Percentiles rank a stretch among this genome's conserved stretches.
These are phyloP conservation scores for Bathybates hornii DNA, from an alignment of 2,113 vertebrate genomes.

Conservation along the genomic window DNA sequence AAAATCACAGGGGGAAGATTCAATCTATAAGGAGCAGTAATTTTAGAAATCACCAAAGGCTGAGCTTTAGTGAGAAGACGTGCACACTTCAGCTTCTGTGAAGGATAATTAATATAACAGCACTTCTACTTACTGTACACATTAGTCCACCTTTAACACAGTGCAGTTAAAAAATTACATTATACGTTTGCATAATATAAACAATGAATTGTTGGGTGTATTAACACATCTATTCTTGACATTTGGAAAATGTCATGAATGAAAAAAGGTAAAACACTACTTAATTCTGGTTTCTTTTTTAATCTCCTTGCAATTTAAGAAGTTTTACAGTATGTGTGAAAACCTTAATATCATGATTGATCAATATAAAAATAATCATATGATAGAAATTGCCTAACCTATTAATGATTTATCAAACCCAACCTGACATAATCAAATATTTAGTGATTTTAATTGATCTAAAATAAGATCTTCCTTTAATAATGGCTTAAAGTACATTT, in stretches of 20 bases:
- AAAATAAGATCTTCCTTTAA: not conserved
- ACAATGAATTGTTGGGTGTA: not conserved
- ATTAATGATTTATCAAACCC: not conserved
- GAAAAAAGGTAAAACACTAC: not conserved
- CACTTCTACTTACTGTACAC: not conserved
- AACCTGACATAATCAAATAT: not conserved
- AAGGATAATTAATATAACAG: not conserved
- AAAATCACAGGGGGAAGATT: not conserved
- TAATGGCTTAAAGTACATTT: not conserved
- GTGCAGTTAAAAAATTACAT: not conserved
- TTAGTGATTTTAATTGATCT: not conserved
- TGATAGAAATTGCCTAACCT: not conserved
- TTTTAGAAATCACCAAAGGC: not conserved
- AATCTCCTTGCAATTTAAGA: not conserved
- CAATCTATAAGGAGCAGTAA: conserved; percentile 4
- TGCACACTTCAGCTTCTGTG: not conserved
- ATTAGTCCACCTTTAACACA: not conserved
- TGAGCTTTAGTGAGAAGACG: not conserved
- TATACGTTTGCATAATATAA: not conserved
- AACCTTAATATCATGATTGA: not conserved
- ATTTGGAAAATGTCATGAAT: not conserved
- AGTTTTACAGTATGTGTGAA: not conserved
- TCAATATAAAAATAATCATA: not conserved
- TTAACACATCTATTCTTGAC: not conserved
- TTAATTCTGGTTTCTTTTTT: not conserved